Base-by-base conservation (phyloP, 2,888 invertebrate genomes). In the Strigamia maritima region DNA sequence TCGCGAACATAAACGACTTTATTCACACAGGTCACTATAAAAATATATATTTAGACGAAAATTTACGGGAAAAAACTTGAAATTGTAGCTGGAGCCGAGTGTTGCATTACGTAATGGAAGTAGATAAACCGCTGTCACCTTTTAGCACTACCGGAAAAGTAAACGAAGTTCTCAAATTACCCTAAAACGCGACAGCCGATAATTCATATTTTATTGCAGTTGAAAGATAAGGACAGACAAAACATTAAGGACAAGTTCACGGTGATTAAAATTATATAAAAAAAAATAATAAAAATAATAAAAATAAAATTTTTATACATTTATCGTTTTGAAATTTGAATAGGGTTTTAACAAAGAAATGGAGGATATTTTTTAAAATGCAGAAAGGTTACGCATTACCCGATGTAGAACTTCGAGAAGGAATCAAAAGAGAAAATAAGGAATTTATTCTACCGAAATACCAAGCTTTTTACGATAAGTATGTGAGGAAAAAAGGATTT, bases 331-430 rank as follows among this genome's bases (percentile, higher is more conserved):
- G 24, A n/a, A n/a, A 60, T 60, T 77, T 54, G 6, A 12, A 24
- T 85, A 96, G 95, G 92, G 93, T 77, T 98, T 98, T 87, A 97
- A 98, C 87, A 95, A 95, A 85, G 98, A 98, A 87, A 92, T 98
- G 85, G 97, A 98, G 84, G 97, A 97, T 83, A 90, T 93, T 16
- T 90, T n/a, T 91, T 1, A 91, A 92, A 82, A 90, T 91, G 38
- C 97, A 98, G 88, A 91, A 94, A 81, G 91, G 92, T 44, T 97
- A 97, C 88, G 94, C 95, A 77, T 94, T 98, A 83, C 97, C 98
- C 0, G 97, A 98, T 88, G 90, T 92, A 0, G 95, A 96, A 84
- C 88, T 98, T 78, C 89, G 97, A 70, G 94, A 95, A 85, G 91
- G 92, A 80, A 90, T 98, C 76, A 95, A 95, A 85, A 89, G 93